These are phyloP conservation scores for Callocephalon fimbriatum DNA, from an alignment of 2,113 vertebrate species.

Conservation along the genomic window DNA sequence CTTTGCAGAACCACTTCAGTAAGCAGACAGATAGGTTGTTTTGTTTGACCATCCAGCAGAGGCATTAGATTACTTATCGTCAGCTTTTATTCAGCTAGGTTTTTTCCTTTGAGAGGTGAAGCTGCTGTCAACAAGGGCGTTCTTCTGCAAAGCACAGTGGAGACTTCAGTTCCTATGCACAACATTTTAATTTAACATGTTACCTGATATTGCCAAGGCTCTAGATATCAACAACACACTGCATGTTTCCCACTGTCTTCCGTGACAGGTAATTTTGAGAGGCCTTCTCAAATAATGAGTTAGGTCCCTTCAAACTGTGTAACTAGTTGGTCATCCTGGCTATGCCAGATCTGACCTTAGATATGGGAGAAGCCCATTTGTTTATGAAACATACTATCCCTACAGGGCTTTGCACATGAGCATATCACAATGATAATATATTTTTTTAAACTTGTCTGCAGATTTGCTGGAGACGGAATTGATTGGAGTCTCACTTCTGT, in stretches of 20 bases:
- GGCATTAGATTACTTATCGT: not conserved
- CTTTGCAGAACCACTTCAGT: not conserved
- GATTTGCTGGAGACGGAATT: not conserved
- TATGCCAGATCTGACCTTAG: not conserved
- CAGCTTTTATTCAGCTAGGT: not conserved
- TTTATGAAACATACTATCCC: not conserved
- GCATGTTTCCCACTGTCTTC: fast-evolving
- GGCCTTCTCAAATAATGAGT: not conserved
- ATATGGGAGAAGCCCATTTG: not conserved
- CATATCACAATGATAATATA: not conserved
- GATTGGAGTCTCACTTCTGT: not conserved
- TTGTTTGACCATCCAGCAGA: not conserved
- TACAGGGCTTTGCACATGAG: not conserved
- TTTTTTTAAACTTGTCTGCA: not conserved
- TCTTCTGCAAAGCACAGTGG: not conserved
- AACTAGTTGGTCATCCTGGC: not conserved
- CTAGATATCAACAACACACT: not conserved
- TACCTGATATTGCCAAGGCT: not conserved
- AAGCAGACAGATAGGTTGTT: not conserved
- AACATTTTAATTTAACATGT: not conserved
- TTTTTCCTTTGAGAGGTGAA: not conserved
- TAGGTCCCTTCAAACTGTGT: not conserved
- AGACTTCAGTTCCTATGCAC: not conserved
- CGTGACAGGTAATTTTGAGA: not conserved
- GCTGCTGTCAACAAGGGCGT: not conserved